A percentile compares a stretch with the other conserved stretches of the same genome.
Conservation (phyloP, 2,888 invertebrate genomes). For the Odontocerum albicorne region DNA sequence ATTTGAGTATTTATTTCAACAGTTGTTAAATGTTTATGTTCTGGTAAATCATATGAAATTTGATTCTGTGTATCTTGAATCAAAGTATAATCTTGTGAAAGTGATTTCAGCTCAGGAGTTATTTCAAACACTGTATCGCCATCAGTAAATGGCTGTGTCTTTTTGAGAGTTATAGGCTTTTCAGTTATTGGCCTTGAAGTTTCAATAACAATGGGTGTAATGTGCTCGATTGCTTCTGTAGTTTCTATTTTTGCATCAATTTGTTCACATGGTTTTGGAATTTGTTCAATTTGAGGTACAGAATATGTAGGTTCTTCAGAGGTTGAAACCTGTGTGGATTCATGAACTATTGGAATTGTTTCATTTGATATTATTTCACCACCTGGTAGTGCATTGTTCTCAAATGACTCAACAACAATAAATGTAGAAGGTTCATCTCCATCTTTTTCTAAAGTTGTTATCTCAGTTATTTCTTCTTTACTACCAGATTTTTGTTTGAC, state of each 20-base stretch:
- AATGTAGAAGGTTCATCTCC: slow-evolving; percentile 43
- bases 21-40: slow-evolving; percentile 34
- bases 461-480: slow-evolving; percentile 48
- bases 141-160: slow-evolving; percentile 26
- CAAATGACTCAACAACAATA: slow-evolving; percentile 39
- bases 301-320: slow-evolving; percentile 24
- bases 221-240: slow-evolving; percentile 26
- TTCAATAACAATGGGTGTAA: slow-evolving; percentile 37
- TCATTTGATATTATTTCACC: background rate
- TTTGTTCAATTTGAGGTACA: slow-evolving; percentile 20
- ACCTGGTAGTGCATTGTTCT: slow-evolving; percentile 5
- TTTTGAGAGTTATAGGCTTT: slow-evolving; percentile 15
- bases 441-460: slow-evolving; percentile 46
- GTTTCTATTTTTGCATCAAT: slow-evolving; percentile 28
- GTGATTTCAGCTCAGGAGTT: slow-evolving; percentile 24
- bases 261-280: slow-evolving; percentile 21
- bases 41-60: slow-evolving; percentile 14
- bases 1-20: slow-evolving; percentile 32
- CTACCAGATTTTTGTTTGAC: slow-evolving; percentile 48
- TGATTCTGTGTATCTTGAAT: slow-evolving; percentile 19
- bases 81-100: slow-evolving; percentile 29
- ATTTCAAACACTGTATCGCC: slow-evolving; percentile 21
- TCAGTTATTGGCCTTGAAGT: slow-evolving; percentile 34
- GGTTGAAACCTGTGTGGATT: slow-evolving; percentile 14
- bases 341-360: slow-evolving; percentile 14